Base-by-base conservation (phyloP, 2,113 vertebrate species). In the Hemiscyllium ocellatum region DNA sequence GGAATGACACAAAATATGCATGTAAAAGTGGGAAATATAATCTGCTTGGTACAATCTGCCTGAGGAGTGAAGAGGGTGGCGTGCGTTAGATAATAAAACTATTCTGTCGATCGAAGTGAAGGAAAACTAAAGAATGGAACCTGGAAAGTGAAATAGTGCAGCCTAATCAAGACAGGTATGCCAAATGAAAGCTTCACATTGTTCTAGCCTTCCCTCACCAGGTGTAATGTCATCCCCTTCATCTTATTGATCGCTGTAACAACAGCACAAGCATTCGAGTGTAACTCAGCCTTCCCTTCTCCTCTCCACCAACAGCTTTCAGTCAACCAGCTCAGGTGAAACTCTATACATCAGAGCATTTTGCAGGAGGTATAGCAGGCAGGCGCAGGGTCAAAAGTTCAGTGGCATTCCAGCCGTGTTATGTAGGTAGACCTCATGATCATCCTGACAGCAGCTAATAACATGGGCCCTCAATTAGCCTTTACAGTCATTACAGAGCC, bases 311-410 rank as follows among this genome's bases (percentile, higher is more conserved):
- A 61, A 47, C 80, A 12, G 19, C 91, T 68, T 26, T 94, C 90
- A 89, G 86, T 95, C 97, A 97, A 97, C 97, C 96, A 0, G 0
- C 96, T 97, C 97, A 96, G 0, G 96, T 29, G 97, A 97, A 98
- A 98, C 96, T 69, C 95, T 96, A 97, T 90, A 96, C 97, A 50
- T 50, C 29, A 0, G 96, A 97, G 78, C 72, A 0, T 96, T 97
- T 19, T 95, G 69, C 42, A 95, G 69, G 47, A 72, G 97, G 96
- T 96, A 96, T 95, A 52, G 69, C 96, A 42, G 97, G 97, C 86
- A 56, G 1, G 97, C 96, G 94, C 96, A 96, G 96, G 97, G 97
- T 97, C 97, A 97, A 96, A 90, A 97, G 97, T 97, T 97, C 97
- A 97, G 96, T 96, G 0, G 96, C 96, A 50, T 47, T 50, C 68